Evolutionary conservation across 53 echinoderm and acorn worm genomes (phyloP).

Genomic region (Actinopyga echinites): DNA sequence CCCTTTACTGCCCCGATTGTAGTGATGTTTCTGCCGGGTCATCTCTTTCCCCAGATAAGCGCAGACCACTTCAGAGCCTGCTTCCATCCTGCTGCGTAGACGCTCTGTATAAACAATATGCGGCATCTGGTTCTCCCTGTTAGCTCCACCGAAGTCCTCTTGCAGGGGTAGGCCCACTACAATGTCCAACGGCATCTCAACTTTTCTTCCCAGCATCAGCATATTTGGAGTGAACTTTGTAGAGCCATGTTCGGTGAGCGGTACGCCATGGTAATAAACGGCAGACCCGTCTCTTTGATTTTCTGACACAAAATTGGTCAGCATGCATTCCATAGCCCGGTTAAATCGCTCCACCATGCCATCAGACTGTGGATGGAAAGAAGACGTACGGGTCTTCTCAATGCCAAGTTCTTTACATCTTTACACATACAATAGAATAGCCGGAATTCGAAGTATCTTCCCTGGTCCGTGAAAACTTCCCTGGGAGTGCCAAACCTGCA

Average conservation of each 20-base stretch:
- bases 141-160: too few relatives aligned
- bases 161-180: neutral
- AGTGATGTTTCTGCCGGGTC: constrained; percentile 54
- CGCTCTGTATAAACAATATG: constrained; percentile 25
- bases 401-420: neutral
- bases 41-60: constrained; percentile 1
- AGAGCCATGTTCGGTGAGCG: constrained; percentile 55
- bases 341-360: too few relatives aligned
- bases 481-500: constrained; percentile 5
- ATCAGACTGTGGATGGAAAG: too few relatives aligned
- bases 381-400: too few relatives aligned
- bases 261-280: constrained; percentile 66
- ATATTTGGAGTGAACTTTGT: constrained; percentile 66
- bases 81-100: constrained; percentile 2
- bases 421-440: neutral
- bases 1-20: neutral
- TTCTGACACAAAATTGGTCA: too few relatives aligned
- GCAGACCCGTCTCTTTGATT: too few relatives aligned
- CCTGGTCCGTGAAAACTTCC: constrained; percentile 26
- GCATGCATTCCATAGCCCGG: too few relatives aligned
- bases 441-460: neutral
- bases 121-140: neutral
- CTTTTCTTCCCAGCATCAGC: constrained; percentile 55
- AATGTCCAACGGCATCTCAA: constrained; percentile 52
- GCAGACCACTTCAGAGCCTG: neutral